phyloP scores from a whole-genome alignment of 2,888 invertebrate genomes.

The Boloria selene region DNA sequence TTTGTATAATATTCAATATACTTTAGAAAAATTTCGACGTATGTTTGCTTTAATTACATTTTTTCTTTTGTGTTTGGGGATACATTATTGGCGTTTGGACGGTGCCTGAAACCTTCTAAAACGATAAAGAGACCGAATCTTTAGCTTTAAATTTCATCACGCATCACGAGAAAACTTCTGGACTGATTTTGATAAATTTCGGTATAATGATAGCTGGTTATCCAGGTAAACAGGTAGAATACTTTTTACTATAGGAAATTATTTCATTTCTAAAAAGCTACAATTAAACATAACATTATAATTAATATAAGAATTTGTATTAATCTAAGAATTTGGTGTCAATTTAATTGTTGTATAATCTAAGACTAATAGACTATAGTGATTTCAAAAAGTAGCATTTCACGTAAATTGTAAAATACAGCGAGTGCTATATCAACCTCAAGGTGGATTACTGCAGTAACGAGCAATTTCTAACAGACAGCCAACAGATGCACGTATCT shows the following conservation, averaged over 20 bases:
- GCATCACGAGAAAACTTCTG: too few species aligned
- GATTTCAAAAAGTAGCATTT: slow-evolving; percentile 27
- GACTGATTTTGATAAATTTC: too few species aligned
- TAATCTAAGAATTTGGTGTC: background rate
- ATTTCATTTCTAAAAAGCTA: too few species aligned
- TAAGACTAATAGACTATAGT: slow-evolving; percentile 1
- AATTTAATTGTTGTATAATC: background rate
- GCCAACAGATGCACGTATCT: slow-evolving; percentile 75
- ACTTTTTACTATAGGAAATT: too few species aligned
- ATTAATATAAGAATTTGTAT: too few species aligned
- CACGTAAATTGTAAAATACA: slow-evolving; percentile 67
- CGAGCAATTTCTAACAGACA: slow-evolving; percentile 75
- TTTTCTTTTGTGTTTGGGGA: background rate
- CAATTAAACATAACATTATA: too few species aligned
- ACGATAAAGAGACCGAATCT: too few species aligned
- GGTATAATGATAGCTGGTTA: too few species aligned
- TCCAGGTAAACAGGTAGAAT: too few species aligned
- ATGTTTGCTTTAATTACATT: background rate
- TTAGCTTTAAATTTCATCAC: too few species aligned
- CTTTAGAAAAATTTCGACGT: background rate
- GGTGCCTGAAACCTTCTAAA: too few species aligned
- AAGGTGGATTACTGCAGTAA: slow-evolving; percentile 78
- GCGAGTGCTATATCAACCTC: slow-evolving; percentile 61
- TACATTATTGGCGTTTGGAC: too few species aligned
- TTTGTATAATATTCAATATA: background rate